Percentiles rank a stretch among this genome's conserved stretches.
These are phyloP conservation scores for Pantala flavescens DNA, from an alignment of 1,140 invertebrate genomes.

Conservation along the genomic window DNA sequence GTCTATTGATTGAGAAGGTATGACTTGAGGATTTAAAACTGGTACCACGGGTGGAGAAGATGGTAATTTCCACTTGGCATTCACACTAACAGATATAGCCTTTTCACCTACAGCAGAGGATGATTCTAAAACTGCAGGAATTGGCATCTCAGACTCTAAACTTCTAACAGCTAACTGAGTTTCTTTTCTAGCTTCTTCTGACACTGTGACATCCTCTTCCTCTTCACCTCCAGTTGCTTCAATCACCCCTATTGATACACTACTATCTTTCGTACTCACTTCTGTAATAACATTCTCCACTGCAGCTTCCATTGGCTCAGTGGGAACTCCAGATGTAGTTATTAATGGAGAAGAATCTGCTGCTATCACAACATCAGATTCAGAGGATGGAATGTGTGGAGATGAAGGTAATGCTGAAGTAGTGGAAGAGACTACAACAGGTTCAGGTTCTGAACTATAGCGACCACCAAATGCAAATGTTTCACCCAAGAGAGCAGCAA, in stretches of 20 bases:
- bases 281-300: not conserved
- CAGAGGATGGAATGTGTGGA: not conserved
- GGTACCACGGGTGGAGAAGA: not conserved
- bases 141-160: conserved; percentile 25
- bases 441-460: conserved; percentile 30
- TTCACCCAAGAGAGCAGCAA: conserved; percentile 73
- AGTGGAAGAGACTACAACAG: conserved; percentile 11
- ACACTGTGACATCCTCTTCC: conserved; percentile 52
- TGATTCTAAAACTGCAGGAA: not conserved
- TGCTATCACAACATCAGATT: not conserved
- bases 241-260: conserved; percentile 27
- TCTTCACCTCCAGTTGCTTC: conserved; percentile 68
- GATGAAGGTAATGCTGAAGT: not conserved
- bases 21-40: not conserved
- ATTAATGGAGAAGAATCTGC: not conserved
- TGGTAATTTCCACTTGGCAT: conserved; percentile 18
- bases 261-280: not conserved
- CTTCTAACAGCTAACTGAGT: conserved; percentile 25
- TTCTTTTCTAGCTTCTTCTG: conserved; percentile 38
- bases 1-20: not conserved
- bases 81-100: not conserved
- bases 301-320: not conserved
- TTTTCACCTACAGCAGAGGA: not conserved
- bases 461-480: conserved; percentile 53
- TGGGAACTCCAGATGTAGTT: not conserved